phyloP scores from a whole-genome alignment of 2,888 invertebrate species.

The Rhopalosiphum nymphaeae region DNA sequence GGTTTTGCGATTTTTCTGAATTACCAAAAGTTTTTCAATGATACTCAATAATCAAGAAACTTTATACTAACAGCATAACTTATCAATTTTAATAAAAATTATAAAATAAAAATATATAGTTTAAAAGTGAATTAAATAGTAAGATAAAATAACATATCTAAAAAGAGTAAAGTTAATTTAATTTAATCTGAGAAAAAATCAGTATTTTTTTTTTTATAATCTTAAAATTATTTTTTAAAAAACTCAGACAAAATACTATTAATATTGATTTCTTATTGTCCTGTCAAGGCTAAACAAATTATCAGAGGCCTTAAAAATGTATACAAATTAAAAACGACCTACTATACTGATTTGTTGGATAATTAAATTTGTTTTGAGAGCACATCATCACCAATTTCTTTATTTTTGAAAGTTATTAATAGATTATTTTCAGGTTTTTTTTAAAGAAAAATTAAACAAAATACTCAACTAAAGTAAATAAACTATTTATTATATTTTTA shows the following conservation, averaged over 20 bases:
- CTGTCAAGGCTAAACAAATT: not conserved
- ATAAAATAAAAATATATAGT: not conserved
- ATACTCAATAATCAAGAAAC: not conserved
- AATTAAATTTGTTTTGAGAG: not conserved
- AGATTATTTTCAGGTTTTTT: not conserved
- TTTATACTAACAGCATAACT: not conserved
- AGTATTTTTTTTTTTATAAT: not conserved
- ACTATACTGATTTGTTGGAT: not conserved
- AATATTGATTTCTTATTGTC: not conserved
- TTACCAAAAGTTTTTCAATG: not conserved
- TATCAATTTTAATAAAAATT: not conserved
- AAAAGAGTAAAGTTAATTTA: not conserved
- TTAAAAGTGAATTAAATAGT: not conserved
- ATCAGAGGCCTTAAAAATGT: not conserved
- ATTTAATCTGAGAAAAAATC: not conserved
- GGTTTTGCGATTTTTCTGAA: not conserved
- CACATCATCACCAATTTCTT: not conserved
- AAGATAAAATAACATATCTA: not conserved
- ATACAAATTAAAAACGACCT: not conserved
- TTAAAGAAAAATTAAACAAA: not conserved
- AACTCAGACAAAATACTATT: not conserved
- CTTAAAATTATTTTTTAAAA: not conserved
- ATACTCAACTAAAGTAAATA: not conserved
- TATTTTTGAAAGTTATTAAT: not conserved
- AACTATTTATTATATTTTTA: not conserved